Evolutionary conservation across 2,797 vertebrate species (phyloP).

Genomic region (Enteromius treurensis): DNA sequence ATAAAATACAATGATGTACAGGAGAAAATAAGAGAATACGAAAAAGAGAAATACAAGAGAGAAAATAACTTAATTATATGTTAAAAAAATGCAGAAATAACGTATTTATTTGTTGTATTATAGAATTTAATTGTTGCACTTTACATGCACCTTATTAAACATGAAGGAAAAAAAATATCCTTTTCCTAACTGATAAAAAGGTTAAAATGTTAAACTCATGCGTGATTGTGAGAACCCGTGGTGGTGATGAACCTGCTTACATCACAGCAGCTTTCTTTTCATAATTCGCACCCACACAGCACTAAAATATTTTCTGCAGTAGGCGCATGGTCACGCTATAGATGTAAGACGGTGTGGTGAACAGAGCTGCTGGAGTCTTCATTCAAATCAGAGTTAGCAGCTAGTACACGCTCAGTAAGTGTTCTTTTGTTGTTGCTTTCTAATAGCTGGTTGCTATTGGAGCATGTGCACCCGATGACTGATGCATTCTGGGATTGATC

Average conservation of each 20-base stretch:
- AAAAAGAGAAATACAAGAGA: background rate
- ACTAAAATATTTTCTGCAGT: slow-evolving; percentile 11
- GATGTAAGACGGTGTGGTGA: too few relatives aligned
- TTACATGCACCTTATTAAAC: background rate
- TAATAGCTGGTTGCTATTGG: slow-evolving; percentile 26
- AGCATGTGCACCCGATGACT: background rate
- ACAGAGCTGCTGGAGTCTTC: too few relatives aligned
- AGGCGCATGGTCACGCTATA: background rate
- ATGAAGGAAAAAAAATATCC: background rate
- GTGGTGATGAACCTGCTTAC: background rate
- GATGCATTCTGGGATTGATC: slow-evolving; percentile 28
- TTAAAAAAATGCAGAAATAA: background rate
- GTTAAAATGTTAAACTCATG: background rate
- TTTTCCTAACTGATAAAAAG: background rate
- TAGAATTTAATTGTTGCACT: too few relatives aligned
- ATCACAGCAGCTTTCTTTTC: background rate
- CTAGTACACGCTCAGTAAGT: too few relatives aligned
- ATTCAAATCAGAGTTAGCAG: too few relatives aligned
- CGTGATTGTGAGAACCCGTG: background rate
- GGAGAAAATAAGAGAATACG: too few relatives aligned
- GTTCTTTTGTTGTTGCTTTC: slow-evolving; percentile 20
- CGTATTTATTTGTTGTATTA: background rate
- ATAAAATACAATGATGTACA: background rate
- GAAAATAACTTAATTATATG: background rate
- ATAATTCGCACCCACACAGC: background rate